Evolutionary conservation across 2,797 vertebrate genomes (phyloP).

Genomic region (Argentina silus): DNA sequence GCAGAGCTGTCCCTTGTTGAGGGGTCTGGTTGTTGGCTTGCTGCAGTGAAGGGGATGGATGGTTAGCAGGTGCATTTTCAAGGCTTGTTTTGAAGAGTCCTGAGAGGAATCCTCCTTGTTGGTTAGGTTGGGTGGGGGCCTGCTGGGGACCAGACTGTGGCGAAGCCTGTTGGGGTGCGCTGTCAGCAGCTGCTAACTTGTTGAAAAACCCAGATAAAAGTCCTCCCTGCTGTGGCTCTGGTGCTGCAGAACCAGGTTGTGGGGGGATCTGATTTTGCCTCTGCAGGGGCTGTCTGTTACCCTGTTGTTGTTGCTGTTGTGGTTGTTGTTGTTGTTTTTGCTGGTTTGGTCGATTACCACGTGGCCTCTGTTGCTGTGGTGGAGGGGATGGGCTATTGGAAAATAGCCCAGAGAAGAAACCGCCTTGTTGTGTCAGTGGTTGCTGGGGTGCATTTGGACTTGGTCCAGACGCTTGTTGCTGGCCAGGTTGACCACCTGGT

Average conservation of each 20-base stretch:
- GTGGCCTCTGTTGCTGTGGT: conserved; percentile 45
- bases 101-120: conserved; percentile 77
- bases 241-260: conserved; percentile 55
- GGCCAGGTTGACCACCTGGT: conserved; percentile 48
- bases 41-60: conserved; percentile 52
- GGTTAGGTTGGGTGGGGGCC: conserved; percentile 56
- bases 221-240: conserved; percentile 73
- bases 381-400: conserved; percentile 53
- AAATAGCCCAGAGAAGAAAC: conserved; percentile 78
- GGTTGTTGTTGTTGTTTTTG: conserved; percentile 67
- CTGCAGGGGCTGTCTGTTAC: conserved; percentile 72
- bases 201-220: conserved; percentile 85
- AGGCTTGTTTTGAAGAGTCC: conserved; percentile 76
- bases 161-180: conserved; percentile 54
- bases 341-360: conserved; percentile 49
- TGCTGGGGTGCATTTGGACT: conserved; percentile 55
- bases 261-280: conserved; percentile 74
- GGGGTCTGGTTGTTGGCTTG: conserved; percentile 44
- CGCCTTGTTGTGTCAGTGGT: conserved; percentile 69
- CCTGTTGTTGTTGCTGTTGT: conserved; percentile 66
- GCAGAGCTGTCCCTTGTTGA: conserved; percentile 54
- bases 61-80: conserved; percentile 61
- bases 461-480: conserved; percentile 53
- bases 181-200: conserved; percentile 80
- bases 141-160: conserved; percentile 56